Percentiles rank a stretch among this genome's conserved stretches.
phyloP scores from a whole-genome alignment of 2,797 vertebrate species.

The Pteronotus mesoamericanus region DNA sequence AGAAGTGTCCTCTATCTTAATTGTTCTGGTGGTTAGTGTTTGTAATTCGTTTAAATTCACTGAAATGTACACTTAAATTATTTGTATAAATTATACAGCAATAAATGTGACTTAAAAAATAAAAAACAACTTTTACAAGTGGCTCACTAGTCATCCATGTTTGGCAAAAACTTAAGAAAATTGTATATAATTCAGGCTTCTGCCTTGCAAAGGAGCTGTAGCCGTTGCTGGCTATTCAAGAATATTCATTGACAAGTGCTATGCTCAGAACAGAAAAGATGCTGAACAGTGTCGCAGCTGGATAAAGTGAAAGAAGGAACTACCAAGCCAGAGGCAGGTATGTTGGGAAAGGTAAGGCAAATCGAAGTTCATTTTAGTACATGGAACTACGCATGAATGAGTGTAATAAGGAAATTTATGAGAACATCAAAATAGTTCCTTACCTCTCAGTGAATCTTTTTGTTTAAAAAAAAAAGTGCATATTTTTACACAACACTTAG shows the following conservation, averaged over 20 bases:
- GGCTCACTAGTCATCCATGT: background rate
- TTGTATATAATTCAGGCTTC: background rate
- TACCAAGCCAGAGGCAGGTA: background rate
- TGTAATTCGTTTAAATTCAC: background rate
- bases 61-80: background rate
- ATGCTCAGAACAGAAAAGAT: background rate
- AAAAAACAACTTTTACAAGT: background rate
- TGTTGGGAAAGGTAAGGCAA: background rate
- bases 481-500: background rate
- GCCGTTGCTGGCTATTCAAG: background rate
- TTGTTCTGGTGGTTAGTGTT: background rate
- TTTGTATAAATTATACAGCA: background rate
- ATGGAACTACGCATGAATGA: background rate
- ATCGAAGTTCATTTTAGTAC: background rate
- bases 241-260: background rate
- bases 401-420: background rate
- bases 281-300: background rate
- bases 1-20: background rate
- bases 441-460: background rate
- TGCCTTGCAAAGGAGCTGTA: background rate
- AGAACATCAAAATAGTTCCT: background rate
- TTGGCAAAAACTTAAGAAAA: background rate
- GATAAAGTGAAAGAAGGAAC: background rate
- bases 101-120: slow-evolving; percentile 1
- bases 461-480: background rate